Evolutionary conservation across 2,888 invertebrate species (phyloP), one percentile per base, ranked within the genome.

Genomic region (Phragmatobia fuliginosa): DNA sequence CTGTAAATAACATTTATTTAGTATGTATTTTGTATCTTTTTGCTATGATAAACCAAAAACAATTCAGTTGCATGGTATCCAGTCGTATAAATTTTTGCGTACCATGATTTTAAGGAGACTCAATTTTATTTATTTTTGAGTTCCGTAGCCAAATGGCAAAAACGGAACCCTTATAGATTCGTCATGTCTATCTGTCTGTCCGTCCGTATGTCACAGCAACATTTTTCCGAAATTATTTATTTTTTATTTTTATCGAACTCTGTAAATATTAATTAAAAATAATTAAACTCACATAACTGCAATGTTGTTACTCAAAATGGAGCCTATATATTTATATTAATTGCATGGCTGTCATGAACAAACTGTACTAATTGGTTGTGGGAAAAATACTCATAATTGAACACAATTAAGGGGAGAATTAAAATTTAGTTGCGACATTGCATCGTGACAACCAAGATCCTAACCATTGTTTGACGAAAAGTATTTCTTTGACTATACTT

Each of bases 311-410:
- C 16, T 7, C 33, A 25, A 45, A 41, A 69, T 77, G 76, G 74
- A 21, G 64, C 68, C 73, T 80, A 74, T n/a, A n/a, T n/a, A n/a
- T n/a, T n/a, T n/a, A n/a, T 73, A 80, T 84, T 86, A 79, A 84
- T 82, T 80, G 75, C 80, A 70, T 74, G 65, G 77, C 73, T 79
- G 78, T 83, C 79, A 78, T 82, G 78, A 67, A 56, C 73, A 74
- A 72, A 62, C 66, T 67, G 62, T 68, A 59, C 66, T 80, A 86
- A 89, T 84, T 86, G 86, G 68, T 71, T 82, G 88, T 89, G 88
- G 79, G 88, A 88, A 87, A 85, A 84, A 83, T 75, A 79, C 77
- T 81, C 74, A 71, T 81, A 85, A 87, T 86, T 83, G 83, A 86
- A 81, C 71, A 77, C 86, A 86, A 86, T 87, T 79, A 86, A 83